Evolutionary conservation across 1,140 invertebrate species (phyloP).

Genomic region (Aphis craccivora): DNA sequence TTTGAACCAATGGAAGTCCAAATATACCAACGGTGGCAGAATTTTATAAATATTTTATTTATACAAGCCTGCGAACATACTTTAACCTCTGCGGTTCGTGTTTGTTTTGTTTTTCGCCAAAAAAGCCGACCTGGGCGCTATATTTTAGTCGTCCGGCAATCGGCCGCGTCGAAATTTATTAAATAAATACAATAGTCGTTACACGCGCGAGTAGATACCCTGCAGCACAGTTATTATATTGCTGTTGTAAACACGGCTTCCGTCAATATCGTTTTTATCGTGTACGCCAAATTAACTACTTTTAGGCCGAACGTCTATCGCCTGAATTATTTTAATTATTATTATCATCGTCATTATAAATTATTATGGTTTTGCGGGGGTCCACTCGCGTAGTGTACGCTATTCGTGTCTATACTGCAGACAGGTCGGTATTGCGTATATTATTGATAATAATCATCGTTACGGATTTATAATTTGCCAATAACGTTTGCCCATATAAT

Average conservation of each 20-base stretch:
- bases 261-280: neutral
- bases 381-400: neutral
- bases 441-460: neutral
- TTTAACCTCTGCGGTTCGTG: neutral
- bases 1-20: neutral
- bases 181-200: neutral
- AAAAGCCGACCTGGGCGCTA: neutral
- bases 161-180: neutral
- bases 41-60: neutral
- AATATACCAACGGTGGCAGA: no score
- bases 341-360: neutral
- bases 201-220: no score
- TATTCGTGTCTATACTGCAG: neutral
- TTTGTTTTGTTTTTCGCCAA: neutral
- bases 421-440: neutral
- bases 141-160: neutral
- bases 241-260: neutral
- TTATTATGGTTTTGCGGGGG: neutral
- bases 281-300: neutral
- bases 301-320: neutral
- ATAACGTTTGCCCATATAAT: neutral
- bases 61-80: neutral
- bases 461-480: neutral
- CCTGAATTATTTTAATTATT: neutral
- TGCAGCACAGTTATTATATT: neutral